phyloP scores from a whole-genome alignment of 2,888 invertebrate species.

The Ochropleura plecta region DNA sequence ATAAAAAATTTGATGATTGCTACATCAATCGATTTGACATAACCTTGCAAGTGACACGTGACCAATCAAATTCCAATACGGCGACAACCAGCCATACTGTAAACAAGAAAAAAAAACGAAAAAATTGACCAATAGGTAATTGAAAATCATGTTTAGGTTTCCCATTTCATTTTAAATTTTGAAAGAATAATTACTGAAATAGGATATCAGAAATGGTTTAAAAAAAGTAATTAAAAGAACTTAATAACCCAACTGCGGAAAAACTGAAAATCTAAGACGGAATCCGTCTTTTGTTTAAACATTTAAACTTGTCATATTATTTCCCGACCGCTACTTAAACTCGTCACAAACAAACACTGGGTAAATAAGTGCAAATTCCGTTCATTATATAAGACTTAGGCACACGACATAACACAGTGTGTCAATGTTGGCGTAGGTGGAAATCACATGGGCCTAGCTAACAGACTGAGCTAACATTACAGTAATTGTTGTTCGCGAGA shows the following conservation, averaged over 20 bases:
- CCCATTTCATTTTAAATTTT: background rate
- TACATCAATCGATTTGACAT: too few relatives aligned
- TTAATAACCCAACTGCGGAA: background rate
- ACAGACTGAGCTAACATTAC: slow-evolving; percentile 51
- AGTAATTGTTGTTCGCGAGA: slow-evolving; percentile 36
- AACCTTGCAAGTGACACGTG: too few relatives aligned
- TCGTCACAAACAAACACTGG: slow-evolving; percentile 25
- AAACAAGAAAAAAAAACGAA: too few relatives aligned
- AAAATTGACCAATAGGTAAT: background rate
- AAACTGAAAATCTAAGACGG: background rate
- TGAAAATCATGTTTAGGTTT: background rate
- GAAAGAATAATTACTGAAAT: too few relatives aligned
- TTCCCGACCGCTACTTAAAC: slow-evolving; percentile 30
- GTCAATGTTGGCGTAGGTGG: slow-evolving; percentile 58
- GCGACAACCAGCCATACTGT: background rate
- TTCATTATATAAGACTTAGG: slow-evolving; percentile 49
- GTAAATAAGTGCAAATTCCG: slow-evolving; percentile 42
- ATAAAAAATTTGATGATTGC: too few relatives aligned
- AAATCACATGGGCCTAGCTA: slow-evolving; percentile 60
- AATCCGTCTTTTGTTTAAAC: background rate
- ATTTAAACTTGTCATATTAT: slow-evolving; percentile 35
- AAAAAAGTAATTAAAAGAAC: background rate
- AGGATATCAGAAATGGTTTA: background rate
- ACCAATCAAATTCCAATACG: background rate
- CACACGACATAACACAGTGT: slow-evolving; percentile 32